Evolutionary conservation across 92 coral and sea anemone genomes (phyloP).

Genomic region (Galaxea fascicularis): DNA sequence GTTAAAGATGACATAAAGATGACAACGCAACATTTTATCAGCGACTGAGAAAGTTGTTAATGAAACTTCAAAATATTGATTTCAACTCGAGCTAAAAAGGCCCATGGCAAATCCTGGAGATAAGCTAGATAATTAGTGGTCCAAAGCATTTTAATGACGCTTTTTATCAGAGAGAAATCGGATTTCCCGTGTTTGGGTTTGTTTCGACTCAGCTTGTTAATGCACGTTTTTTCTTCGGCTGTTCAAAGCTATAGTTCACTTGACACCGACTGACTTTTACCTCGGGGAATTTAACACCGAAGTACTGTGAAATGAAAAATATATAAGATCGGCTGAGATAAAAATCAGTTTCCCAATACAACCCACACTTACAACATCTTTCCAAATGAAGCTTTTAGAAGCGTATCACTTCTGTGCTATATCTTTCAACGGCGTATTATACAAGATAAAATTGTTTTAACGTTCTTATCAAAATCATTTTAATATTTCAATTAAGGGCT

Average conservation of each 20-base stretch:
- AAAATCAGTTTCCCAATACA: constrained; percentile 26
- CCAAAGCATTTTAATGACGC: constrained; percentile 34
- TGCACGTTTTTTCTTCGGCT: background rate
- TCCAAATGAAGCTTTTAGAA: background rate
- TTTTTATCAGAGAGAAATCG: constrained; percentile 34
- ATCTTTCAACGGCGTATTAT: constrained; percentile 15
- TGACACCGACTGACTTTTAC: background rate
- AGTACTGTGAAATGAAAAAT: background rate
- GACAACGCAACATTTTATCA: constrained; percentile 18
- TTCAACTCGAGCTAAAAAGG: constrained; percentile 40
- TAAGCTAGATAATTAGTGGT: constrained; percentile 9
- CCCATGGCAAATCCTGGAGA: constrained; percentile 26
- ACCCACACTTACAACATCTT: background rate
- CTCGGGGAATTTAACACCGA: background rate
- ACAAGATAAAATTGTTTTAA: constrained; percentile 36
- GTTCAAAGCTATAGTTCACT: background rate
- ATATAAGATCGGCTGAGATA: constrained; percentile 3
- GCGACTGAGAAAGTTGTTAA: constrained; percentile 28
- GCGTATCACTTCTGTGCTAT: background rate
- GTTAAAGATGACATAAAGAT: background rate
- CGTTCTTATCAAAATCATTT: constrained; percentile 32
- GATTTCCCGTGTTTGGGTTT: background rate
- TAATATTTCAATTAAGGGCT: constrained; percentile 28
- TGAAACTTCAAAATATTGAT: constrained; percentile 45
- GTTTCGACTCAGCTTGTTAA: background rate